A percentile compares a stretch with the other conserved stretches of the same genome.
These are phyloP conservation scores for Matsumyia berberina DNA, from an alignment of 2,888 invertebrate species.

Conservation along the genomic window DNA sequence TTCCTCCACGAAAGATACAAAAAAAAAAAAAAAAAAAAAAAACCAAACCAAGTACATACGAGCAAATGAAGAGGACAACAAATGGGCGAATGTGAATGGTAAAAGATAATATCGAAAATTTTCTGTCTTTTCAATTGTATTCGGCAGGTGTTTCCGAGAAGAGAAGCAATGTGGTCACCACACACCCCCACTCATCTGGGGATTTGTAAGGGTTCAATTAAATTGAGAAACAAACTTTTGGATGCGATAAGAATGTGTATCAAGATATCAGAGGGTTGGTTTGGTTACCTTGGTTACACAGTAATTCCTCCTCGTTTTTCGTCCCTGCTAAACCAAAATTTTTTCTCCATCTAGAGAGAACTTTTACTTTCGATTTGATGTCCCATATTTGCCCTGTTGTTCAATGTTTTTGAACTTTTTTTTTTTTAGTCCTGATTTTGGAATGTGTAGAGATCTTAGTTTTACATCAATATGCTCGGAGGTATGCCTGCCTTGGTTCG, in stretches of 20 bases:
- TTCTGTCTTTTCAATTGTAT: slow-evolving; percentile 22
- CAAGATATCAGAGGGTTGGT: no score
- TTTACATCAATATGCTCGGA: no score
- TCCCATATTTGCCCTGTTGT: no score
- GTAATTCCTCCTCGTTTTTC: no score
- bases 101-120: slow-evolving; percentile 22
- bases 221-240: slow-evolving; percentile 8
- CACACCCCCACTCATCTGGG: slow-evolving; percentile 1
- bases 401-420: no score
- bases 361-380: no score
- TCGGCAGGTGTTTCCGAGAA: slow-evolving; percentile 42
- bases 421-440: no score
- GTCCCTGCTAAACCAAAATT: no score
- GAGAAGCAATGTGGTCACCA: neutral
- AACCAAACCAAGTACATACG: neutral
- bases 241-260: neutral
- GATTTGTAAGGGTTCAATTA: neutral
- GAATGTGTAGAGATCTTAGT: no score
- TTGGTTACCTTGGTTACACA: no score
- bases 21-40: neutral
- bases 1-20: neutral
- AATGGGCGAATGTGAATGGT: slow-evolving; percentile 27
- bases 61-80: slow-evolving; percentile 9
- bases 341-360: no score
- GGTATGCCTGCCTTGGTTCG: no score